A percentile compares a stretch with the other conserved stretches of the same genome.
Evolutionary conservation across 2,888 invertebrate species (phyloP).

Genomic region (Patella ulyssiponensis): DNA sequence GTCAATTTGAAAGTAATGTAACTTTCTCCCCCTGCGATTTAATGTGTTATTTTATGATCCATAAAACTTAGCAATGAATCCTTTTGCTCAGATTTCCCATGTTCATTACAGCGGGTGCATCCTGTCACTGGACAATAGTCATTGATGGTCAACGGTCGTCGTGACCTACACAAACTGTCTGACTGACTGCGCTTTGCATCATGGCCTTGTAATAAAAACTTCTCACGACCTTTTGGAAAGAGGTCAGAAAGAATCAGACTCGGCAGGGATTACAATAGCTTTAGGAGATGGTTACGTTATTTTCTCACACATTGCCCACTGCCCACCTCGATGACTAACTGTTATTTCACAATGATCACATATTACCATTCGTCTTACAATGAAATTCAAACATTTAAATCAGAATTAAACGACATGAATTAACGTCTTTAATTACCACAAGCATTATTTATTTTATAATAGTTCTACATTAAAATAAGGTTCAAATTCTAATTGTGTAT

Average conservation of each 20-base stretch:
- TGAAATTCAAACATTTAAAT: slow-evolving; percentile 1
- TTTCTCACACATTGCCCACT: neutral
- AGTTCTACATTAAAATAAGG: too few relatives aligned
- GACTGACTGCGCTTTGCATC: slow-evolving; percentile 8
- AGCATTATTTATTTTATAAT: too few relatives aligned
- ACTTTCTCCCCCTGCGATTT: neutral
- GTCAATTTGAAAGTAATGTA: neutral
- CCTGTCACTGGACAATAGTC: neutral
- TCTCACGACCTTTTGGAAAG: slow-evolving; percentile 4
- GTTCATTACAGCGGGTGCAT: neutral
- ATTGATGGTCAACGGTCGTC: neutral
- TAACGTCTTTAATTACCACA: too few relatives aligned
- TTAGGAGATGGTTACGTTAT: slow-evolving; percentile 5
- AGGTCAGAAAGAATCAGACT: slow-evolving; percentile 2
- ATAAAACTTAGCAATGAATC: slow-evolving; percentile 1
- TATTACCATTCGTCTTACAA: too few relatives aligned
- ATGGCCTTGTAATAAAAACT: slow-evolving; percentile 3
- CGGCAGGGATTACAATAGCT: neutral
- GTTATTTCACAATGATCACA: too few relatives aligned
- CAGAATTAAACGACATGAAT: neutral
- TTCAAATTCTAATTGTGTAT: too few relatives aligned
- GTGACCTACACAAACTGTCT: neutral
- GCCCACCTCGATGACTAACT: too few relatives aligned
- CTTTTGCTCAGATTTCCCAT: slow-evolving; percentile 1
- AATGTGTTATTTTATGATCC: slow-evolving; percentile 5